phyloP scores from a whole-genome alignment of 1,140 invertebrate species.

The Nylanderia fulva region DNA sequence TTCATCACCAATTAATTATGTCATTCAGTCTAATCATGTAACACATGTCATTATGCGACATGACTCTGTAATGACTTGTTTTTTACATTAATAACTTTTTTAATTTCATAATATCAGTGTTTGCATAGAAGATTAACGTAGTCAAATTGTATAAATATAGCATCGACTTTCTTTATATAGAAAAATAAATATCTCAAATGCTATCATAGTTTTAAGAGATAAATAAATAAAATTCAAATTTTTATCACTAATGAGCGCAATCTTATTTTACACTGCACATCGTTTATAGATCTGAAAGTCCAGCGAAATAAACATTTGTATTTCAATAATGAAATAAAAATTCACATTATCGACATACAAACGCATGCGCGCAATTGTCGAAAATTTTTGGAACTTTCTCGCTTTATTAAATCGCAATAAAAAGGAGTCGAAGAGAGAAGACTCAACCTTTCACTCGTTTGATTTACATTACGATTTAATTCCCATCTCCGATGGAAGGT shows the following conservation, averaged over 20 bases:
- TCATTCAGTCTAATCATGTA: background rate
- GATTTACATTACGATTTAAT: too few species aligned
- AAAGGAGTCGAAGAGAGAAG: too few species aligned
- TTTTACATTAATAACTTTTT: background rate
- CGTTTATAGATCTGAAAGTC: background rate
- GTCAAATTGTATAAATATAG: background rate
- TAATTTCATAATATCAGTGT: background rate
- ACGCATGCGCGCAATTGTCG: too few species aligned
- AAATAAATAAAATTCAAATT: background rate
- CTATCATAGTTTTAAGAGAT: too few species aligned
- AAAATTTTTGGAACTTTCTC: too few species aligned
- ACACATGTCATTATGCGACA: background rate
- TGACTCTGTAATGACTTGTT: background rate
- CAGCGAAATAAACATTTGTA: background rate
- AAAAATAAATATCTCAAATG: too few species aligned
- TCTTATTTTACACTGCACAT: constrained; percentile 3
- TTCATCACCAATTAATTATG: background rate
- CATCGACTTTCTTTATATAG: too few species aligned
- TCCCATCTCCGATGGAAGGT: background rate
- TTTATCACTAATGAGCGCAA: background rate
- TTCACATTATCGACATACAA: too few species aligned
- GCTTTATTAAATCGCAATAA: too few species aligned
- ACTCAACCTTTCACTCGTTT: too few species aligned
- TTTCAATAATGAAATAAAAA: background rate
- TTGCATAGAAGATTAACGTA: background rate